Conservation (phyloP, 2,888 invertebrate genomes). For the Hirtodrosophila alboralis region DNA sequence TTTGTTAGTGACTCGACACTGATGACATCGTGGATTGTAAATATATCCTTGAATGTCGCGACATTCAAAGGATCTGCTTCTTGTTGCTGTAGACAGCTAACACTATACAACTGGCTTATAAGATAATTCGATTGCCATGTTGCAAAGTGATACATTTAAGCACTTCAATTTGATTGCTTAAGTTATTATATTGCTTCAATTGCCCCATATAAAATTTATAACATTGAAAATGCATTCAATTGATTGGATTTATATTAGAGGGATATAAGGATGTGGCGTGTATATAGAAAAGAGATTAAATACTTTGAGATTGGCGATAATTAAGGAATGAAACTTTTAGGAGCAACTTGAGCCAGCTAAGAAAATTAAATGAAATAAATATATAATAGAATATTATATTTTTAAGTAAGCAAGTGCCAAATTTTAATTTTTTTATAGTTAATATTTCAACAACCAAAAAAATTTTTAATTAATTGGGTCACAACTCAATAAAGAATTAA, state of each 20-base stretch:
- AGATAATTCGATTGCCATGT: slow-evolving; percentile 37
- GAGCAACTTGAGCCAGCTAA: too few species aligned
- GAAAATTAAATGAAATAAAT: too few species aligned
- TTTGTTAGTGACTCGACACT: slow-evolving; percentile 52
- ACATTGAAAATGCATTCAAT: background rate
- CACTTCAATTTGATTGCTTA: slow-evolving; percentile 23
- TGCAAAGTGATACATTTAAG: slow-evolving; percentile 31
- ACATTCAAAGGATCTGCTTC: slow-evolving; percentile 22
- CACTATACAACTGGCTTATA: slow-evolving; percentile 33
- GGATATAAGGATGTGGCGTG: too few species aligned
- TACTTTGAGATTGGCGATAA: too few species aligned
- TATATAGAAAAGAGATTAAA: too few species aligned
- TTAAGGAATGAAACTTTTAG: too few species aligned
- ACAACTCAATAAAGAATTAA: too few species aligned
- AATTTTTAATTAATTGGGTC: too few species aligned
- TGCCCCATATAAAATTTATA: background rate
- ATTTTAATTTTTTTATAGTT: too few species aligned
- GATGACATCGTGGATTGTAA: slow-evolving; percentile 47
- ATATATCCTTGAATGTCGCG: slow-evolving; percentile 35
- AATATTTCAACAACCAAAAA: too few species aligned
- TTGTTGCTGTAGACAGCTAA: slow-evolving; percentile 7
- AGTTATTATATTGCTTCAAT: slow-evolving; percentile 16
- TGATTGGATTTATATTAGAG: background rate
- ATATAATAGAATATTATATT: too few species aligned
- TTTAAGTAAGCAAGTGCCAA: too few species aligned